Percentiles rank a stretch among this genome's conserved stretches.
phyloP scores from a whole-genome alignment of 2,113 vertebrate species.

The Mustela lutreola region DNA sequence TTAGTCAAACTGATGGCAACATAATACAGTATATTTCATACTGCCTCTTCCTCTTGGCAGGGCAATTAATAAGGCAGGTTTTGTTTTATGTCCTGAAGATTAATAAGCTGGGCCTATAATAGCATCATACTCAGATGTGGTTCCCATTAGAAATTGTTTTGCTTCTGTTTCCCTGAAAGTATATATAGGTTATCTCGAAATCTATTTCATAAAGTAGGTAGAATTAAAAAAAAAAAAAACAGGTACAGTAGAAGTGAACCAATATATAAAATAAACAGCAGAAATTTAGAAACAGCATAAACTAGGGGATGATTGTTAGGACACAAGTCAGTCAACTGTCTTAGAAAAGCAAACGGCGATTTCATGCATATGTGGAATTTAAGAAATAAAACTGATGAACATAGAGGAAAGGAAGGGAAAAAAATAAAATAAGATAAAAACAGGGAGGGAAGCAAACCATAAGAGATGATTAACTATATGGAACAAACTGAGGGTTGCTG shows the following conservation, averaged over 20 bases:
- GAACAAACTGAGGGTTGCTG: background rate
- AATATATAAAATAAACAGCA: background rate
- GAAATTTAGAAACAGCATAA: background rate
- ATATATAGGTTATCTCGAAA: background rate
- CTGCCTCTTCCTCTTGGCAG: slow-evolving; percentile 61
- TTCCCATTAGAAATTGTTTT: slow-evolving; percentile 23
- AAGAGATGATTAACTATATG: background rate
- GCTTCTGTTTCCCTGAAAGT: background rate
- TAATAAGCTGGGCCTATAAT: background rate
- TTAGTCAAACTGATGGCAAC: slow-evolving; percentile 37
- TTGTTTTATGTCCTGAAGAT: slow-evolving; percentile 44
- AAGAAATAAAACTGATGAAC: background rate
- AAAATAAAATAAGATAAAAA: background rate
- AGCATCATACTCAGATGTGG: background rate
- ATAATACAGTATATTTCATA: slow-evolving; percentile 37
- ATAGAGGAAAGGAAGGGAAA: background rate
- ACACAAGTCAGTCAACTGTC: background rate
- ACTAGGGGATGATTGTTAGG: background rate
- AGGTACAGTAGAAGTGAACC: background rate
- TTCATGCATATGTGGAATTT: background rate
- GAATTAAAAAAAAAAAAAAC: background rate
- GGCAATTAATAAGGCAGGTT: slow-evolving; percentile 39
- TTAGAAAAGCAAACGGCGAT: background rate
- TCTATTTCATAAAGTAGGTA: slow-evolving; percentile 38
- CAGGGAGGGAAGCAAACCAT: background rate